A percentile compares a stretch with the other conserved stretches of the same genome.
Conservation (phyloP, 2,113 vertebrate genomes). For the Bucco capensis region DNA sequence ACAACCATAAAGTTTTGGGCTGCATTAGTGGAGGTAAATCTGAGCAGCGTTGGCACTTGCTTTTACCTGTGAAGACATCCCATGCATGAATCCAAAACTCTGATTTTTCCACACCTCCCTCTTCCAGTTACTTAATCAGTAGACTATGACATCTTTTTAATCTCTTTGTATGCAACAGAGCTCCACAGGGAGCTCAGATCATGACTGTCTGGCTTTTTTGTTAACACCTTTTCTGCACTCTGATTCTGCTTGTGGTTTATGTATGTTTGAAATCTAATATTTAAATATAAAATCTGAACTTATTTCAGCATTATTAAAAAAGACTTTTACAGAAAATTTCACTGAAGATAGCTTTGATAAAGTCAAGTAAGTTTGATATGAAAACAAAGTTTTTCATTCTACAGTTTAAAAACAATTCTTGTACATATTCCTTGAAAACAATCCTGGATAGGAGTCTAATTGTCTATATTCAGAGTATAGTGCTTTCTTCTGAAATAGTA, state of each 20-base stretch:
- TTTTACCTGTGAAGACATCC: neutral
- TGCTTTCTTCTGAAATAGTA: neutral
- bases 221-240: neutral
- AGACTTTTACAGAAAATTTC: neutral
- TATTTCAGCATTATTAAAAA: neutral
- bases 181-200: neutral
- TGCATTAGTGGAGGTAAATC: neutral
- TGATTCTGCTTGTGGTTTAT: neutral
- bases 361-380: neutral
- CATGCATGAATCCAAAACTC: neutral
- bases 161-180: neutral
- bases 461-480: neutral
- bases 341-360: neutral
- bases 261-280: neutral
- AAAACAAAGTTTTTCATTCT: neutral
- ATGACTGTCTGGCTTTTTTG: neutral
- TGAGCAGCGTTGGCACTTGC: neutral
- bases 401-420: neutral
- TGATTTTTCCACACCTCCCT: neutral
- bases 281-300: neutral
- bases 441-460: neutral
- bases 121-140: neutral
- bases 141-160: neutral
- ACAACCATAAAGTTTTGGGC: accelerated
- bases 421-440: neutral